Evolutionary conservation across 1,140 invertebrate genomes (phyloP).

Genomic region (Dreissena rostriformis): DNA sequence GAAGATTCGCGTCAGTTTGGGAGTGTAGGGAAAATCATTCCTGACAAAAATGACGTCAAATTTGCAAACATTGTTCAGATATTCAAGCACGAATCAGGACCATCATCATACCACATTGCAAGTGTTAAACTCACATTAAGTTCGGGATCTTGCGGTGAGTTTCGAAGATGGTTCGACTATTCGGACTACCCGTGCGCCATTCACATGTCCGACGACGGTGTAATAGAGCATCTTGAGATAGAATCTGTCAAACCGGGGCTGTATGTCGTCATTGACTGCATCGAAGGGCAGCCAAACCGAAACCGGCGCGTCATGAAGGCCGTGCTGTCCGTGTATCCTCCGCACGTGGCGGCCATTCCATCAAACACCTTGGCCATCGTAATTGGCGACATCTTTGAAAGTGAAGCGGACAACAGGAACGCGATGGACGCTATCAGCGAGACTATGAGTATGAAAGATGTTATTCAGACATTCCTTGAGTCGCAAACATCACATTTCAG

Average conservation of each 20-base stretch:
- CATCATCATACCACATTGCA: background rate
- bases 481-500: background rate
- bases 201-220: background rate
- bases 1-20: too few relatives aligned
- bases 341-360: constrained; percentile 8
- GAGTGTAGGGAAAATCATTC: too few relatives aligned
- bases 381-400: constrained; percentile 16
- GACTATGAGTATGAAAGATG: background rate
- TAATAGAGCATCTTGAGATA: background rate
- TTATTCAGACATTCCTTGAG: background rate
- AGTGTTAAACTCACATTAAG: background rate
- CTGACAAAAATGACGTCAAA: background rate
- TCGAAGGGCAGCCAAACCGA: background rate
- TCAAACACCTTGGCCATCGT: constrained; percentile 10
- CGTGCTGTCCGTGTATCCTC: constrained; percentile 2
- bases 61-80: constrained; percentile 35
- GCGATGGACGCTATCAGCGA: too few relatives aligned
- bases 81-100: constrained; percentile 1
- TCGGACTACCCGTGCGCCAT: constrained; percentile 10
- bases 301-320: background rate
- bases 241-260: constrained; percentile 15
- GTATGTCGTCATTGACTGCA: constrained; percentile 2
- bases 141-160: background rate
- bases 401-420: background rate
- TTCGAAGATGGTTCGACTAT: background rate